Conservation (phyloP, 2,113 vertebrate genomes). For the Ctenodactylus gundi region DNA sequence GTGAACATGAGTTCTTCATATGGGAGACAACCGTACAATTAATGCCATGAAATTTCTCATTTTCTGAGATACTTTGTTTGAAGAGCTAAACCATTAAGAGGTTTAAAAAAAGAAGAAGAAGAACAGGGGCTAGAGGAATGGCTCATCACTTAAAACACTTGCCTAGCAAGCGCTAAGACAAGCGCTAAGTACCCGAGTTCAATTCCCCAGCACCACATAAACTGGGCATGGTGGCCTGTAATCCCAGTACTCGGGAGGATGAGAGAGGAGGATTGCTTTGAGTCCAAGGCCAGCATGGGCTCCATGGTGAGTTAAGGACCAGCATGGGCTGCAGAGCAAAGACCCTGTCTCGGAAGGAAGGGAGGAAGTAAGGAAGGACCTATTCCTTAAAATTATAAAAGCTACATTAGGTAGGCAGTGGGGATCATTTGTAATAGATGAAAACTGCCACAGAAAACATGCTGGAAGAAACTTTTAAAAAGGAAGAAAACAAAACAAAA, state of each 20-base stretch:
- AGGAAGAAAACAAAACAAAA: neutral
- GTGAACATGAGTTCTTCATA: neutral
- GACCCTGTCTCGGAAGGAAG: too few species aligned
- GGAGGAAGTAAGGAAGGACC: neutral
- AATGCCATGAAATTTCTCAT: neutral
- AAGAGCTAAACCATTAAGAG: constrained; percentile 2
- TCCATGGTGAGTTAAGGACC: too few species aligned
- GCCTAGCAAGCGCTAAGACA: too few species aligned
- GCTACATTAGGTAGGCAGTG: neutral
- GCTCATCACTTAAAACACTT: too few species aligned
- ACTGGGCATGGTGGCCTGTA: too few species aligned
- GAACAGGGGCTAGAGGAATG: too few species aligned
- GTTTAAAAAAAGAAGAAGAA: neutral
- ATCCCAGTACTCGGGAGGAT: too few species aligned
- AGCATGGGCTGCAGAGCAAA: too few species aligned
- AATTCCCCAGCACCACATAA: too few species aligned
- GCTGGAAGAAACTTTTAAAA: constrained; percentile 34
- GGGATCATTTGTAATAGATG: neutral
- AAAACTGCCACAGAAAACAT: neutral
- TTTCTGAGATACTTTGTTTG: neutral
- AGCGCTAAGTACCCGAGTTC: too few species aligned
- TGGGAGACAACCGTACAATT: neutral
- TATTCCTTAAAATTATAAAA: constrained; percentile 6
- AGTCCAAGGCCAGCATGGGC: too few species aligned
- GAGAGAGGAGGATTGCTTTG: too few species aligned